Evolutionary conservation across 2,888 invertebrate genomes (phyloP).

Genomic region (Ormyrus nitidulus): DNA sequence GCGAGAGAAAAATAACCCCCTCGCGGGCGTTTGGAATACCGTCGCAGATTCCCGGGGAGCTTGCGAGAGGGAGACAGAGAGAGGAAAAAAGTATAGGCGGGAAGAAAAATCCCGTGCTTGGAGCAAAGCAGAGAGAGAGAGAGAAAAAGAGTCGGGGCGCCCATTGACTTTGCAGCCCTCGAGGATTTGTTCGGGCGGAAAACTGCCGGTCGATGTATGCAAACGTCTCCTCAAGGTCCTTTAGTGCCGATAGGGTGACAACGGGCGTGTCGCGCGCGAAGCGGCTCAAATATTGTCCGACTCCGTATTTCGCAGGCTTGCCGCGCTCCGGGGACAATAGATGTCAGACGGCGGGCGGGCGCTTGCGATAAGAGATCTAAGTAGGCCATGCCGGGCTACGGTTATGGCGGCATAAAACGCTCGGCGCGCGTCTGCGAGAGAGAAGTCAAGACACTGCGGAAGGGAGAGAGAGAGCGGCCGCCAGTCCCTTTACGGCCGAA

Average conservation of each 20-base stretch:
- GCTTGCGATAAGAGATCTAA: conserved; percentile 74
- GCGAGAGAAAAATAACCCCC: conserved; percentile 42
- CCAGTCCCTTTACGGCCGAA: conserved; percentile 69
- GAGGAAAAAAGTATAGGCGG: not conserved
- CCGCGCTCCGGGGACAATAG: conserved; percentile 67
- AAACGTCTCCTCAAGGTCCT: conserved; percentile 71
- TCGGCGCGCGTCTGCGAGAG: conserved; percentile 61
- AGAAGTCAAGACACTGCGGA: conserved; percentile 12
- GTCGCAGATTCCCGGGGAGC: conserved; percentile 32
- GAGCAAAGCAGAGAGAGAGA: not conserved
- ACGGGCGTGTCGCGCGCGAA: conserved; percentile 65
- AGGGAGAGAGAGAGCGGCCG: conserved; percentile 41
- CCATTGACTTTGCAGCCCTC: conserved; percentile 52
- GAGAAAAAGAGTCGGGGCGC: not conserved
- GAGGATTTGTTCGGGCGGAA: conserved; percentile 73
- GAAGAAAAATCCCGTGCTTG: not conserved
- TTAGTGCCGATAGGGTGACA: conserved; percentile 74
- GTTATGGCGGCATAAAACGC: conserved; percentile 75
- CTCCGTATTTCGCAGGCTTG: conserved; percentile 32
- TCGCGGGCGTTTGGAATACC: conserved; percentile 39
- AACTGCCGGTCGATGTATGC: conserved; percentile 74
- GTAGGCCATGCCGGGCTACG: conserved; percentile 75
- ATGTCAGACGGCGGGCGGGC: conserved; percentile 63
- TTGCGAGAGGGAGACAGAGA: not conserved
- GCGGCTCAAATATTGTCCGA: conserved; percentile 62